Percentiles rank a stretch among this genome's conserved stretches.
These are phyloP conservation scores for Augochlorella aurata DNA, from an alignment of 2,888 invertebrate species.

Conservation along the genomic window DNA sequence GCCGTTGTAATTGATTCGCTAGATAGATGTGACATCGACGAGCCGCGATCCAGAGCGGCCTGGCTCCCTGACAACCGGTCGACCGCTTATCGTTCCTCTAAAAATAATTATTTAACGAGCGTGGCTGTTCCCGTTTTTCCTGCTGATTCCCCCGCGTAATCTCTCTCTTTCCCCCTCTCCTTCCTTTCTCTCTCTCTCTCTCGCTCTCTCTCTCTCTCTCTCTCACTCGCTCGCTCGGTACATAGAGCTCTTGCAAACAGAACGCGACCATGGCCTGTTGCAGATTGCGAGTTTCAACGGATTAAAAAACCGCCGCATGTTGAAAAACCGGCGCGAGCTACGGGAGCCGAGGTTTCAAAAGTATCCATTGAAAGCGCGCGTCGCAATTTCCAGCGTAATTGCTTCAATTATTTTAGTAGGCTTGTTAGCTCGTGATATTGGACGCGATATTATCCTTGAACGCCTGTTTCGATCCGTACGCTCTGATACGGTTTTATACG, in stretches of 20 bases:
- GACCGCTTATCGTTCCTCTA: conserved; percentile 35
- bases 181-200: too few species aligned
- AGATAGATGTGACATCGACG: conserved; percentile 46
- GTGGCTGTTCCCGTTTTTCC: conserved; percentile 14
- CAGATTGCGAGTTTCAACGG: not conserved
- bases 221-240: not conserved
- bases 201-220: too few species aligned
- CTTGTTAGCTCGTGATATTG: not conserved
- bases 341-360: not conserved
- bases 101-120: conserved; percentile 45
- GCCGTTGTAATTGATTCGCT: conserved; percentile 55
- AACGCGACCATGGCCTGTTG: not conserved
- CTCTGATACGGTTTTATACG: not conserved
- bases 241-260: not conserved
- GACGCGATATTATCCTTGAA: not conserved
- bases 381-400: not conserved
- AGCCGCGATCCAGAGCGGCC: conserved; percentile 12
- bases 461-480: not conserved
- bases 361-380: not conserved
- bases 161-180: too few species aligned
- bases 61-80: conserved; percentile 3
- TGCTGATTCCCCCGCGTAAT: not conserved
- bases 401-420: not conserved
- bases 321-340: not conserved
- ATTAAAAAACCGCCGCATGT: not conserved